These are phyloP conservation scores for Adelognathus sp. DNA, from an alignment of 2,888 invertebrate genomes.

Conservation along the genomic window DNA sequence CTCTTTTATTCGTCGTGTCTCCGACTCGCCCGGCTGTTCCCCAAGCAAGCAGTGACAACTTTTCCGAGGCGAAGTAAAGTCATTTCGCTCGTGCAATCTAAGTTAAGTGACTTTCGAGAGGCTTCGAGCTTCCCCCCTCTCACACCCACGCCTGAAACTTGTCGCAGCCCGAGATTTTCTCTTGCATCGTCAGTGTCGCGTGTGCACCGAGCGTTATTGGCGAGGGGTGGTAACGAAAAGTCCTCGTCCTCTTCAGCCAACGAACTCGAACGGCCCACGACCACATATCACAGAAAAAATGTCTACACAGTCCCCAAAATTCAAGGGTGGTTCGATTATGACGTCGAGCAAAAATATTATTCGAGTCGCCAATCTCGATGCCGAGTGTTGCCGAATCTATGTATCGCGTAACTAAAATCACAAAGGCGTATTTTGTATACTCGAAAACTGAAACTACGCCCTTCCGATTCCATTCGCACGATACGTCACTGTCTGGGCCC, in stretches of 20 bases:
- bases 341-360: constrained; percentile 54
- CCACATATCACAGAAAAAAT: too few species aligned
- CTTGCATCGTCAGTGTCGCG: constrained; percentile 41
- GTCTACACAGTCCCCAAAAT: too few species aligned
- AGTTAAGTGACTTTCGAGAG: constrained; percentile 81
- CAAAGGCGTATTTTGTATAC: too few species aligned
- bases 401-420: too few species aligned
- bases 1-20: constrained; percentile 28
- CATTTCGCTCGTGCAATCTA: constrained; percentile 80
- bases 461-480: too few species aligned
- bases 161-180: constrained; percentile 51
- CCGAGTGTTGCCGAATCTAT: constrained; percentile 15
- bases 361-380: constrained; percentile 45
- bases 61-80: constrained; percentile 78
- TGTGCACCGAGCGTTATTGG: background rate
- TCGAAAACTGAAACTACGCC: too few species aligned
- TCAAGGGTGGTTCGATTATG: constrained; percentile 26
- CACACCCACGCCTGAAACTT: constrained; percentile 73
- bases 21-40: constrained; percentile 8
- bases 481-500: background rate
- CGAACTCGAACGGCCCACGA: background rate
- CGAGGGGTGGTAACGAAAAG: constrained; percentile 9
- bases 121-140: constrained; percentile 63
- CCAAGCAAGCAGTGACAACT: constrained; percentile 68
- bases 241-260: background rate